Evolutionary conservation across 2,113 vertebrate genomes (phyloP).

Genomic region (Xyliphius kryptos): DNA sequence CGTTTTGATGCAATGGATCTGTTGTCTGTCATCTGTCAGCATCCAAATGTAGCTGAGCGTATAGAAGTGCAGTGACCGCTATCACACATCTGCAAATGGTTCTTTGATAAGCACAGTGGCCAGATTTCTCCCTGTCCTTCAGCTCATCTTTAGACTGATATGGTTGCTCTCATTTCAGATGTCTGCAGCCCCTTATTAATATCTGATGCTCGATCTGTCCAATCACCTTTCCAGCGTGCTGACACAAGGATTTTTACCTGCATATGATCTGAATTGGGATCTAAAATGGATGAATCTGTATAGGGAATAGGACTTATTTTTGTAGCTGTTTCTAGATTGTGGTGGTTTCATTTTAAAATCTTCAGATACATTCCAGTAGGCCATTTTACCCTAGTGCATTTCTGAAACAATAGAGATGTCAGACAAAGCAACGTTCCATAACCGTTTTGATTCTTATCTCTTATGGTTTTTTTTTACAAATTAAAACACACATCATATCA

Average conservation of each 20-base stretch:
- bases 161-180: conserved; percentile 32
- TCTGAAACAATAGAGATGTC: no score
- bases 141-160: conserved; percentile 39
- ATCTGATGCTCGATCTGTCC: conserved; percentile 34
- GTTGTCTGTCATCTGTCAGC: conserved; percentile 16
- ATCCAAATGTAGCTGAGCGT: conserved; percentile 1
- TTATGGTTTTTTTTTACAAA: no score
- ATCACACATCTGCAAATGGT: conserved; percentile 30
- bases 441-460: no score
- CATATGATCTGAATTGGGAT: conserved; percentile 37
- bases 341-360: neutral
- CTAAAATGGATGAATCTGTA: conserved; percentile 29
- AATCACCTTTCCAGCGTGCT: conserved; percentile 39
- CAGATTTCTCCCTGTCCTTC: conserved; percentile 38
- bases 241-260: conserved; percentile 25
- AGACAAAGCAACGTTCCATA: no score
- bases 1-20: neutral
- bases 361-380: neutral
- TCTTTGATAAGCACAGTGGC: conserved; percentile 42
- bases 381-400: no score
- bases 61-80: conserved; percentile 4
- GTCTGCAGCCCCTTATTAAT: conserved; percentile 38
- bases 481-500: no score
- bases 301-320: conserved; percentile 19
- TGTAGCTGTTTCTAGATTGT: neutral